Evolutionary conservation across 2,888 invertebrate genomes (phyloP), one percentile per base, ranked within the genome.

Genomic region (Limnephilus lunatus): DNA sequence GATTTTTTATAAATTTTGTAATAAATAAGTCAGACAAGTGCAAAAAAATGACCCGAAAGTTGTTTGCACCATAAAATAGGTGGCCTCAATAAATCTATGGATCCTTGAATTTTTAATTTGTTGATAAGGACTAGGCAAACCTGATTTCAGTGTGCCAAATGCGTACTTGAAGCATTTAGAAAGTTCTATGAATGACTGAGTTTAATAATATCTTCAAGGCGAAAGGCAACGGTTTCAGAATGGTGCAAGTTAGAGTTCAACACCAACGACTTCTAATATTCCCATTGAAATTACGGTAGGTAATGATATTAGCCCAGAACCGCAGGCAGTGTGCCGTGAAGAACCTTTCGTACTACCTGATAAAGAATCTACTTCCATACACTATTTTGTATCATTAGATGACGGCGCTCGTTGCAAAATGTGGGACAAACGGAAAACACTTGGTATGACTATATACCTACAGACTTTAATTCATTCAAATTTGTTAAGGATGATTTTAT

Each of bases 391-490:
- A 25, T 32, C 85, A 31, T 31, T 15, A 35, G 32, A 9, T 68
- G 87, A 48, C 68, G 53, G 87, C 53, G 31, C 86, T 31, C 30
- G 15, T 86, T 87, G 53, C 87, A 68, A 19, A 87, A 87, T 87
- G 53, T 68, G 48, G 86, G 86, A 87, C 87, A 53, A 87, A 87
- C 9, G 53, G 48, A 53, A 87, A 53, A 31, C 53, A 31, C 19
- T 48, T 87, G 31, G 30, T 53, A 87, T 7, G 31, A 83, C 39
- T 35, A 35, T 5, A 19, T 19, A 25, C 83, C n/a, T 83, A 35
- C 7, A 19, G 25, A 25, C 25, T 68, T 53, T 68, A 25, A 68
- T 68, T 68, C 68, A 68, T 68, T n/a, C 9, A 68, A 19, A 68
- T 68, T 68, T 25, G 68, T n/a, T 68, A 25, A 68, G 68, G 68